These are phyloP conservation scores for Drosophila repleta DNA, from an alignment of 1,140 invertebrate species.

Conservation along the genomic window DNA sequence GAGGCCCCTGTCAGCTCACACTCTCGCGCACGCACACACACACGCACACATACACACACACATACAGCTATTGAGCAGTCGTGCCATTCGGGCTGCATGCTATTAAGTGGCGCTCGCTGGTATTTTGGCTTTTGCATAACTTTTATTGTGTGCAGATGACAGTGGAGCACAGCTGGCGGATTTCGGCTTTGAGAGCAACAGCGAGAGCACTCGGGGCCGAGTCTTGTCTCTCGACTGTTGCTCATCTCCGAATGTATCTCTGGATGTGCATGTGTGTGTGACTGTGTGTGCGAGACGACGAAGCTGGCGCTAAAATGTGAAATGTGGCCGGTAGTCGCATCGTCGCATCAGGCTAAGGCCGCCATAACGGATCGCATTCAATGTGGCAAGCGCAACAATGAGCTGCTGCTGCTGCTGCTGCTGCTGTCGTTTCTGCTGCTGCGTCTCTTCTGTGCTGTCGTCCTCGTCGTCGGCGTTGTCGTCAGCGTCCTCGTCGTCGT, in stretches of 20 bases:
- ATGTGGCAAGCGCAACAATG: constrained; percentile 82
- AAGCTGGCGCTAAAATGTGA: constrained; percentile 69
- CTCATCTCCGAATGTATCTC: constrained; percentile 59
- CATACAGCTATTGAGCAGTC: constrained; percentile 26
- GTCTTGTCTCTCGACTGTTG: constrained; percentile 63
- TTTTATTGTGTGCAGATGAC: constrained; percentile 68
- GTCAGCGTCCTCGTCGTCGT: constrained; percentile 19
- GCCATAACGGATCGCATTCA: constrained; percentile 82
- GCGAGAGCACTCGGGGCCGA: constrained; percentile 39
- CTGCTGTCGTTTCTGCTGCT: constrained; percentile 27
- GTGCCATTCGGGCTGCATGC: constrained; percentile 10
- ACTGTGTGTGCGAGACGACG: constrained; percentile 33
- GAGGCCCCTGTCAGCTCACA: constrained; percentile 7
- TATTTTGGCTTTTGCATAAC: constrained; percentile 76
- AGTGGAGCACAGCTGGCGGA: constrained; percentile 56
- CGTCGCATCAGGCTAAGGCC: constrained; percentile 78
- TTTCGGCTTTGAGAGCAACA: constrained; percentile 46
- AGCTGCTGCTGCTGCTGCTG: constrained; percentile 55
- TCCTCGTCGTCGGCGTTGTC: constrained; percentile 18
- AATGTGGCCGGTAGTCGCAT: constrained; percentile 81
- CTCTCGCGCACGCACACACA: constrained; percentile 22
- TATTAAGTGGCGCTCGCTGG: constrained; percentile 21
- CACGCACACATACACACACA: constrained; percentile 24
- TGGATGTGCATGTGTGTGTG: constrained; percentile 25
- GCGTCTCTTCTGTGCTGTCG: constrained; percentile 15